A percentile compares a stretch with the other conserved stretches of the same genome.
Conservation (phyloP, 2,888 invertebrate species). For the Pterostichus madidus region DNA sequence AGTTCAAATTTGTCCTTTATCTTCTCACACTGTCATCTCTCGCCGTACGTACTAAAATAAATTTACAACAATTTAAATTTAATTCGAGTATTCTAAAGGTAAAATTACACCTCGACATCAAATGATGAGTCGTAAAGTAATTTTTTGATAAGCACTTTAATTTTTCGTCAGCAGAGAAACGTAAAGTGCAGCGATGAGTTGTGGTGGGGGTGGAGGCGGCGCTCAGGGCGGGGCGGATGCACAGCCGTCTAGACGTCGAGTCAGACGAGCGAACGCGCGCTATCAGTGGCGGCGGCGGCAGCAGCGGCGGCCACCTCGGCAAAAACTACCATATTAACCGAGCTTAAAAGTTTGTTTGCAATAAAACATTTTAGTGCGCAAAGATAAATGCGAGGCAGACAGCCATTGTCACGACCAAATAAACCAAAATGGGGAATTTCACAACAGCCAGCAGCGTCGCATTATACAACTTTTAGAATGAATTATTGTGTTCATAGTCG, state of each 20-base stretch:
- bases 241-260: constrained; percentile 57
- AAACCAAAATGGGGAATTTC: constrained; percentile 62
- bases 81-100: background rate
- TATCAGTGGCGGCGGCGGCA: constrained; percentile 4
- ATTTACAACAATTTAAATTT: too few species aligned
- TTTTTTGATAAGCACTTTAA: constrained; percentile 44
- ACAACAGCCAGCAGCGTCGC: constrained; percentile 55
- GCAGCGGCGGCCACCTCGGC: constrained; percentile 30
- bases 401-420: constrained; percentile 65
- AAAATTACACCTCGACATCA: background rate
- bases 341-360: constrained; percentile 67
- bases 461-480: constrained; percentile 58
- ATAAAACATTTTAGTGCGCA: constrained; percentile 68
- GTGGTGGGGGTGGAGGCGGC: constrained; percentile 15
- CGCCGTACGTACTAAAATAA: too few species aligned
- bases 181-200: constrained; percentile 1
- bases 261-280: constrained; percentile 48
- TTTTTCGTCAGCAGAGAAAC: constrained; percentile 30
- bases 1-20: too few species aligned
- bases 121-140: constrained; percentile 31
- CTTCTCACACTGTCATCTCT: too few species aligned
- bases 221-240: constrained; percentile 46
- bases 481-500: constrained; percentile 30
- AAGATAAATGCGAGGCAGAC: constrained; percentile 67
- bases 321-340: constrained; percentile 59